Evolutionary conservation across 2,888 invertebrate genomes (phyloP), one percentile per base, ranked within the genome.

Genomic region (Stramonita haemastoma): DNA sequence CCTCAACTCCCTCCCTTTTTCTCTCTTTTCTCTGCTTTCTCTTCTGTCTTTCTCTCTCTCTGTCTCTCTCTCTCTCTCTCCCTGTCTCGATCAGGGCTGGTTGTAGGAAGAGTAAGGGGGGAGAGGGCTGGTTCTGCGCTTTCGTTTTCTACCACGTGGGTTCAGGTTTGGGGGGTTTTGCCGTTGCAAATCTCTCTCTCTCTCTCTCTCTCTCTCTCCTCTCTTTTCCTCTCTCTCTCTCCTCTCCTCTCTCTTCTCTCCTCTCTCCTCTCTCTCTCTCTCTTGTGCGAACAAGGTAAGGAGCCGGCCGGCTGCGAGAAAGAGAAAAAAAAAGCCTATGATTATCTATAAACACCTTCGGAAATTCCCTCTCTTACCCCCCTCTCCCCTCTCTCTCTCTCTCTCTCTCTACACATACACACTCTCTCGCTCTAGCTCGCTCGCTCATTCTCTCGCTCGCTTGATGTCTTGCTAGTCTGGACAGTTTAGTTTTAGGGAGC

Each of bases 11-110:
- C 36, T 81, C 81, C 19, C 36, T 81, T 34, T 36, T 6, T 81
- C 81, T 36, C 36, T 81, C 81, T 36, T 26, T 11, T 79, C 79
- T 79, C 6, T 32, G 6, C 6, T 79, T 79, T 29, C 8, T 32
- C 32, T 11, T 32, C 79, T 79, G 32, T 29, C 84, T 84, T 56
- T 84, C 56, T 84, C 57, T 84, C 84, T 84, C n/a, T 84, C 84
- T 84, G 6, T 56, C 57, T 84, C 57, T 84, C 56, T 84, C 84
- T 84, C 84, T 84, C 57, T 84, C 15, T 84, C 29, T 84, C 56
- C 57, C 36, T 84, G 46, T 2, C 46, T 46, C 46, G 46, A 46
- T 46, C 46, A 46, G 8, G 46, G 46, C 46, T 46, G 4, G 46
- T 46, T 2, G 46, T 46, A 5, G 46, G 46, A 46, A 8, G 46